Evolutionary conservation across 2,113 vertebrate species (phyloP).

Genomic region (Phylloscopus whistleri): DNA sequence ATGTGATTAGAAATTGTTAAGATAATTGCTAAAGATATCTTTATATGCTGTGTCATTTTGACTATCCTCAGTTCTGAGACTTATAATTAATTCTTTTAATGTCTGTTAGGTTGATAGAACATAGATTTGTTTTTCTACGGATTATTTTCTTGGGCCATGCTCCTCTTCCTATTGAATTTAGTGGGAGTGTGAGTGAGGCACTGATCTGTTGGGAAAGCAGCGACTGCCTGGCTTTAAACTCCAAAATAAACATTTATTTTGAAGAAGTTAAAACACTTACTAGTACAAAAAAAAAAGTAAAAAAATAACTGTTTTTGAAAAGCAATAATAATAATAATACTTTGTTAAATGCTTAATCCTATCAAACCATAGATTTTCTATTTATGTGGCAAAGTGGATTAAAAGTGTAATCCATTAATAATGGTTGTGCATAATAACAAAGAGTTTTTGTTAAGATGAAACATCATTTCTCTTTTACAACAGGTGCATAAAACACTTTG

Average conservation of each 20-base stretch:
- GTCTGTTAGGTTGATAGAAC: not conserved
- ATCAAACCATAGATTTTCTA: not conserved
- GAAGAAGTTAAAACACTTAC: not conserved
- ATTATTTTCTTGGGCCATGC: not conserved
- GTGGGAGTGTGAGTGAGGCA: not conserved
- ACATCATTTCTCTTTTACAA: not conserved
- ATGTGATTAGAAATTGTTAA: conserved; percentile 46
- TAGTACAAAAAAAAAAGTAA: not conserved
- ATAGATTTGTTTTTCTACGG: not conserved
- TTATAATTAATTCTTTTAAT: conserved; percentile 31
- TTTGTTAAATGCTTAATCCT: conserved; percentile 26
- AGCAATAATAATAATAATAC: not conserved
- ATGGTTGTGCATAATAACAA: not conserved
- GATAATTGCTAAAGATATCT: conserved; percentile 28
- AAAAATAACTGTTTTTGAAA: conserved; percentile 27
- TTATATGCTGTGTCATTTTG: not conserved
- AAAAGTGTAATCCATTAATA: conserved; percentile 23
- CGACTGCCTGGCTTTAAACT: not conserved
- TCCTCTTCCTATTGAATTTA: conserved; percentile 16
- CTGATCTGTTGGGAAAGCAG: not conserved
- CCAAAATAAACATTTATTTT: conserved; percentile 11
- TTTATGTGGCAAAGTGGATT: conserved; percentile 28
- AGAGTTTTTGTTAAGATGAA: conserved; percentile 19
- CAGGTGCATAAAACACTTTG: conserved; percentile 28
- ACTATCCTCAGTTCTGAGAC: not conserved